These are phyloP conservation scores for Holacanthus passer DNA, from an alignment of 2,113 vertebrate genomes.

Conservation along the genomic window DNA sequence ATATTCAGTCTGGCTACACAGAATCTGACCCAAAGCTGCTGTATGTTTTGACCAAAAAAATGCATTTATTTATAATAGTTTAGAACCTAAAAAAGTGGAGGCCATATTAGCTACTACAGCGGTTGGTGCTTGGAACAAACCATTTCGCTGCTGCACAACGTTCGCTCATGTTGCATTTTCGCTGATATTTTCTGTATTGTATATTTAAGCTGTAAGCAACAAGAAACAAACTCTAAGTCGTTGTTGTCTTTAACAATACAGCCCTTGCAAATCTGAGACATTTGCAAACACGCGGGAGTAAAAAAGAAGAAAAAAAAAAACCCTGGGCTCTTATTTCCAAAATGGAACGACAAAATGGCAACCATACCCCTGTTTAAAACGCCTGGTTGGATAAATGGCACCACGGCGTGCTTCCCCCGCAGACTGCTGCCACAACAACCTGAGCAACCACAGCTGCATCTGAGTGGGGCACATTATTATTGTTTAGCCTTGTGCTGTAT, in stretches of 20 bases:
- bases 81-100: neutral
- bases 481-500: conserved; percentile 65
- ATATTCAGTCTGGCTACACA: neutral
- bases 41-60: neutral
- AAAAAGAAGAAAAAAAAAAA: neutral
- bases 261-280: neutral
- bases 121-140: neutral
- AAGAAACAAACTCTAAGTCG: neutral
- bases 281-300: neutral
- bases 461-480: conserved; percentile 62
- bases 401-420: neutral
- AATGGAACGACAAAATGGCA: conserved; percentile 62
- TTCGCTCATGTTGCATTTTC: neutral
- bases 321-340: neutral
- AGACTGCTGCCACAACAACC: conserved; percentile 59
- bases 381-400: conserved; percentile 41
- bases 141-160: neutral
- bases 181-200: neutral
- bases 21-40: neutral
- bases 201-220: neutral
- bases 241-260: neutral
- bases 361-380: conserved; percentile 38
- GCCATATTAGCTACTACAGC: too few species aligned
- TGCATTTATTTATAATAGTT: neutral
- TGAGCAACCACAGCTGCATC: conserved; percentile 53